Percentiles rank a stretch among this genome's conserved stretches.
phyloP scores from a whole-genome alignment of 1,140 invertebrate genomes.

The Pogonognathellus flavescens region DNA sequence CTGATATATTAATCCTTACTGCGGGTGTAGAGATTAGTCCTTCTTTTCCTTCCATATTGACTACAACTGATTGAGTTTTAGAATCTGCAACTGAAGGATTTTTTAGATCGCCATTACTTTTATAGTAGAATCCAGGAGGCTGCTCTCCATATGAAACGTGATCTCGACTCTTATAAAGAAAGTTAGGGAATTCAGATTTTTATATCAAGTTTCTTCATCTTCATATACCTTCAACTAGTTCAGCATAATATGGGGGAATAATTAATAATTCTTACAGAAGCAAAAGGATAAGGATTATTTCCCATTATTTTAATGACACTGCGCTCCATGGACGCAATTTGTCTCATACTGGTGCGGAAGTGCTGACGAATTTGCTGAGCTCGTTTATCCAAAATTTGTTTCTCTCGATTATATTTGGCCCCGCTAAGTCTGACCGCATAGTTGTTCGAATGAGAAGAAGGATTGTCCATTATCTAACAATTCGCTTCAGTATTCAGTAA shows the following conservation, averaged over 20 bases:
- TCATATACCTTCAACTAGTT: too few relatives aligned
- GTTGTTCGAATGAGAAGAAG: neutral
- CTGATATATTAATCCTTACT: neutral
- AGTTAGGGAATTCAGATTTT: neutral
- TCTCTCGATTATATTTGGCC: conserved; percentile 41
- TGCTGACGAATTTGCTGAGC: neutral
- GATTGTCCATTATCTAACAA: too few relatives aligned
- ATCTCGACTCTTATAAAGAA: neutral
- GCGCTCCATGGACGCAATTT: conserved; percentile 10
- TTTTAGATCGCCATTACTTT: conserved; percentile 19
- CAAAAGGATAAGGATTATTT: conserved; percentile 15
- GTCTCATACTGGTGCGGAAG: conserved; percentile 18
- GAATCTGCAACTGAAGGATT: neutral
- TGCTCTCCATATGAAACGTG: conserved; percentile 19
- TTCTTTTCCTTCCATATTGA: conserved; percentile 54
- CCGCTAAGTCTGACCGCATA: neutral
- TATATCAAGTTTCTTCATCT: neutral
- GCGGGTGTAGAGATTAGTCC: conserved; percentile 38
- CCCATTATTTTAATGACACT: conserved; percentile 29
- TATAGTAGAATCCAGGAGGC: conserved; percentile 41
- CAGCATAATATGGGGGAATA: too few relatives aligned
- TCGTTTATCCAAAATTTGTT: neutral
- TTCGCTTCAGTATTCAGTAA: too few relatives aligned
- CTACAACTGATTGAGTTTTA: neutral
- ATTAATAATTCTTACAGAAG: neutral